A percentile compares a stretch with the other conserved stretches of the same genome.
Evolutionary conservation across 2,888 invertebrate species (phyloP).

Genomic region (Anthophora plumipes): DNA sequence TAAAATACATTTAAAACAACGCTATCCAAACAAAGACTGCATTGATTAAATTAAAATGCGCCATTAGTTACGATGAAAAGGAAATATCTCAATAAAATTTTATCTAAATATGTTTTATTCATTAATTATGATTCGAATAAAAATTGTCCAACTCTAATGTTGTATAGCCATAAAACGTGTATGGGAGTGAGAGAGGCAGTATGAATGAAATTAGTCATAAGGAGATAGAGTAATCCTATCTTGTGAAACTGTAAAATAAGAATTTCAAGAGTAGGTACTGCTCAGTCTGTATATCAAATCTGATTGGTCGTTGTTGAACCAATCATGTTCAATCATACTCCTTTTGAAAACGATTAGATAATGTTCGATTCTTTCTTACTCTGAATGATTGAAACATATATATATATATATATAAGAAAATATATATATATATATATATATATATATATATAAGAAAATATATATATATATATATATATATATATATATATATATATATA

Average conservation of each 20-base stretch:
- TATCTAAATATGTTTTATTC: constrained; percentile 13
- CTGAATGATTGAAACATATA: too few species aligned
- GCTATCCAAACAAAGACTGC: neutral
- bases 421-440: too few species aligned
- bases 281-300: constrained; percentile 30
- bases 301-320: constrained; percentile 14
- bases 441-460: too few species aligned
- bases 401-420: too few species aligned
- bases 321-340: constrained; percentile 22
- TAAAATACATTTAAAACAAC: constrained; percentile 3
- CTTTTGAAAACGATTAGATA: constrained; percentile 27
- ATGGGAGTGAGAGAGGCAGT: constrained; percentile 27
- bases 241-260: constrained; percentile 41
- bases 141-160: constrained; percentile 54
- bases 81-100: constrained; percentile 1
- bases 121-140: constrained; percentile 50
- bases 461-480: too few species aligned
- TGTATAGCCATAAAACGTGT: constrained; percentile 54
- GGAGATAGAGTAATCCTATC: constrained; percentile 30
- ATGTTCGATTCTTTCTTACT: constrained; percentile 54
- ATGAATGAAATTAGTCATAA: constrained; percentile 40
- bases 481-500: too few species aligned
- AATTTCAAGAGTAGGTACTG: constrained; percentile 36
- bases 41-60: neutral
- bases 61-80: constrained; percentile 13